Conservation (phyloP, 35 echinoderm and acorn worm genomes). For the Lytechinus variegatus region DNA sequence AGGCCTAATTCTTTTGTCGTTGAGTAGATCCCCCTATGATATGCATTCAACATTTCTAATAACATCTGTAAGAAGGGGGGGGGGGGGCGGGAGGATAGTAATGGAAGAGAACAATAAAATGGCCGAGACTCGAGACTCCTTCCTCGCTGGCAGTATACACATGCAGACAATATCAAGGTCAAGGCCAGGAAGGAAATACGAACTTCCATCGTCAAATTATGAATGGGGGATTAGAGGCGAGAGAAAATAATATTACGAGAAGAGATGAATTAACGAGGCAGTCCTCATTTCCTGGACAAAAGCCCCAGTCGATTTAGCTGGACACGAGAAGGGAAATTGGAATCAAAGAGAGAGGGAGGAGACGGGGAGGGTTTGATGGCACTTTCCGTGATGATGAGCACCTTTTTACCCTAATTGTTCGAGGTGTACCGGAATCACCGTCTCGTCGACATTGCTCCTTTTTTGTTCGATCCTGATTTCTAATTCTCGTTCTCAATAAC, state of each 20-base stretch:
- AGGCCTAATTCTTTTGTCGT: no score
- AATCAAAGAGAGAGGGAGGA: conserved; percentile 29
- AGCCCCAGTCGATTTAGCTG: conserved; percentile 35
- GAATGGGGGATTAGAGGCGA: conserved; percentile 35
- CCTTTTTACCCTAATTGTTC: neutral
- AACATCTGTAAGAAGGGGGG: neutral
- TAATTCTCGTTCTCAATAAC: neutral
- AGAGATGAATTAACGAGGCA: conserved; percentile 7
- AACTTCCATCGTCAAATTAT: conserved; percentile 11
- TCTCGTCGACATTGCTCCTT: neutral
- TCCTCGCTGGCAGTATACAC: neutral
- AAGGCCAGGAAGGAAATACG: conserved; percentile 51
- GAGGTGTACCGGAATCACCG: neutral
- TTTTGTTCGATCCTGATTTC: neutral
- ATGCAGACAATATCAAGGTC: conserved; percentile 16
- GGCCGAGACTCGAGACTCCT: neutral
- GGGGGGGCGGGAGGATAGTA: neutral
- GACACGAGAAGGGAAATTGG: conserved; percentile 51
- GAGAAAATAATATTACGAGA: neutral
- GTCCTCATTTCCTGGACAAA: conserved; percentile 42
- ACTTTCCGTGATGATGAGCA: neutral
- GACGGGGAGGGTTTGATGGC: neutral
- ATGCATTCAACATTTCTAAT: no score
- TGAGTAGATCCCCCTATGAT: no score
- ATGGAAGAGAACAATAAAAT: neutral